phyloP scores from a whole-genome alignment of 2,888 invertebrate genomes.

The Sussaba pulchella region DNA sequence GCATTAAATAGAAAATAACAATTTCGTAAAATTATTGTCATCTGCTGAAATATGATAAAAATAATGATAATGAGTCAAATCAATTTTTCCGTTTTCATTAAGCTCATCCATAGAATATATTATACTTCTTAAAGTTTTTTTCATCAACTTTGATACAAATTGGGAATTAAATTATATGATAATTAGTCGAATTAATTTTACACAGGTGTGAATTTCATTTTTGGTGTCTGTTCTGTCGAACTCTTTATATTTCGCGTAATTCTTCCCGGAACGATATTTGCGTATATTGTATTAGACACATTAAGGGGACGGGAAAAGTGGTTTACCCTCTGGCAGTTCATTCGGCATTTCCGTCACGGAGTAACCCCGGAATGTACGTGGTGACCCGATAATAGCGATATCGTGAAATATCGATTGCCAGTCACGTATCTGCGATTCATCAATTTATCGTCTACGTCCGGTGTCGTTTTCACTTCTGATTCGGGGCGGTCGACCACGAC shows the following conservation, averaged over 20 bases:
- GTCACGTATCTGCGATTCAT: slow-evolving; percentile 76
- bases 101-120: not conserved
- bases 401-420: slow-evolving; percentile 67
- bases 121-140: no score
- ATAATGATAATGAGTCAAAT: no score
- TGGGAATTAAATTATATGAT: no score
- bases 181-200: no score
- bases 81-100: no score
- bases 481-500: slow-evolving; percentile 42
- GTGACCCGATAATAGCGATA: slow-evolving; percentile 41
- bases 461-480: slow-evolving; percentile 67
- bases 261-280: slow-evolving; percentile 4
- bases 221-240: not conserved
- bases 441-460: slow-evolving; percentile 71
- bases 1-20: no score
- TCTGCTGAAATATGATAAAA: no score
- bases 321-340: slow-evolving; percentile 9
- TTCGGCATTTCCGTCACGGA: slow-evolving; percentile 60
- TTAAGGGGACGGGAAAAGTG: not conserved
- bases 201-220: no score
- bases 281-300: slow-evolving; percentile 12
- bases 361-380: slow-evolving; percentile 25
- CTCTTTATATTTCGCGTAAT: not conserved
- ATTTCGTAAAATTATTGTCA: no score
- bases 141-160: no score